phyloP scores from a whole-genome alignment of 2,113 vertebrate genomes.

The Megaleporinus macrocephalus region DNA sequence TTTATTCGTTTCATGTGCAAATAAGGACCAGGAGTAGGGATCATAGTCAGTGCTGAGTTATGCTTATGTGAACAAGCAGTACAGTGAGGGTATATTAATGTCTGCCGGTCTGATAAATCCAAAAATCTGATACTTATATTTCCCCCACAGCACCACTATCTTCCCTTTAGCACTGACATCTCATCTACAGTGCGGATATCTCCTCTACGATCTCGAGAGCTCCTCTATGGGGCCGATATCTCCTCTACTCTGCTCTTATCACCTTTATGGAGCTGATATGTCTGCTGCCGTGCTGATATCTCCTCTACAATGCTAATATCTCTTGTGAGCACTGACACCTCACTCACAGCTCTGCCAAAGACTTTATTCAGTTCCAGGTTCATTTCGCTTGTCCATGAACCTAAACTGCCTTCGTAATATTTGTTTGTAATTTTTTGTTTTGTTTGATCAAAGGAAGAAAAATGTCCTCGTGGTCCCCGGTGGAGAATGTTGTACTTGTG shows the following conservation, averaged over 20 bases:
- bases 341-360: neutral
- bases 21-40: neutral
- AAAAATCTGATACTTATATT: neutral
- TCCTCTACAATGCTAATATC: neutral
- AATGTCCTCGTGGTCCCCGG: no score
- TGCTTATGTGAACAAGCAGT: neutral
- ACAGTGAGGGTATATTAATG: no score
- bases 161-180: neutral
- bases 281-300: neutral
- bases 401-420: neutral
- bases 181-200: neutral
- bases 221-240: neutral
- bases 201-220: neutral
- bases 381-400: neutral
- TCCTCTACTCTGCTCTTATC: neutral
- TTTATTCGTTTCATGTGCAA: conserved; percentile 1
- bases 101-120: neutral
- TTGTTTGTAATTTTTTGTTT: neutral
- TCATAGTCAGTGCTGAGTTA: neutral
- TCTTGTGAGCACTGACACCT: neutral
- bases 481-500: neutral
- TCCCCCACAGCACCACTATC: neutral
- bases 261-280: neutral
- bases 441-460: neutral
- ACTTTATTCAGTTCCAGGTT: neutral